A percentile compares a stretch with the other conserved stretches of the same genome.
These are phyloP conservation scores for Schizotus pectinicornis DNA, from an alignment of 2,888 invertebrate genomes.

Conservation along the genomic window DNA sequence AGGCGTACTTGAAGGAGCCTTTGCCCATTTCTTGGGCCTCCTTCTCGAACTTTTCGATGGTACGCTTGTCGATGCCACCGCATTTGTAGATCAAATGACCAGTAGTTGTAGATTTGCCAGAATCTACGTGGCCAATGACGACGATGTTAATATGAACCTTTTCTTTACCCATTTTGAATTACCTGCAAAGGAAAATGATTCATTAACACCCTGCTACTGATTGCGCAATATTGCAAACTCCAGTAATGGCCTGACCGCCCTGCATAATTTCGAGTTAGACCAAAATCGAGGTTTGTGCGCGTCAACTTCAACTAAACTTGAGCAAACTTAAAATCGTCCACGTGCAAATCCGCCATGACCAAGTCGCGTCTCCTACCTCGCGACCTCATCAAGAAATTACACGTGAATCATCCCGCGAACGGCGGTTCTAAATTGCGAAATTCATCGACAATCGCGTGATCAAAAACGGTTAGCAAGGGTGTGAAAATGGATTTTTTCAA, in stretches of 20 bases:
- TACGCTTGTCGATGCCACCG: constrained; percentile 98
- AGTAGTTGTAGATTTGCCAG: constrained; percentile 94
- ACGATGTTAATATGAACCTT: constrained; percentile 99
- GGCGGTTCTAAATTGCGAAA: no score
- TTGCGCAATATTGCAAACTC: background rate
- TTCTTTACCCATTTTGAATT: constrained; percentile 85
- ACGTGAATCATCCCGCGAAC: no score
- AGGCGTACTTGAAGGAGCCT: constrained; percentile 99
- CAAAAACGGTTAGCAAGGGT: no score
- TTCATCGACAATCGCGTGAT: no score
- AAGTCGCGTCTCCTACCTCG: no score
- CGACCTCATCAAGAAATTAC: no score
- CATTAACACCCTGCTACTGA: background rate
- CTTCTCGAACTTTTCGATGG: constrained; percentile 99
- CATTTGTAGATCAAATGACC: constrained; percentile 99
- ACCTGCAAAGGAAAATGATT: constrained; percentile 13
- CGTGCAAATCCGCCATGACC: no score
- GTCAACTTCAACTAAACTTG: no score
- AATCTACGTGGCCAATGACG: constrained; percentile 99
- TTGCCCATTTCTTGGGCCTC: constrained; percentile 99
- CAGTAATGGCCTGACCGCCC: background rate
- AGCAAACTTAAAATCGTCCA: no score
- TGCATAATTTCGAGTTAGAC: no score
- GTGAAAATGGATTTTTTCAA: no score
- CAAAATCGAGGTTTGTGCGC: no score